These are phyloP conservation scores for Coptodon rendalli DNA, from an alignment of 2,113 vertebrate genomes.

Conservation along the genomic window DNA sequence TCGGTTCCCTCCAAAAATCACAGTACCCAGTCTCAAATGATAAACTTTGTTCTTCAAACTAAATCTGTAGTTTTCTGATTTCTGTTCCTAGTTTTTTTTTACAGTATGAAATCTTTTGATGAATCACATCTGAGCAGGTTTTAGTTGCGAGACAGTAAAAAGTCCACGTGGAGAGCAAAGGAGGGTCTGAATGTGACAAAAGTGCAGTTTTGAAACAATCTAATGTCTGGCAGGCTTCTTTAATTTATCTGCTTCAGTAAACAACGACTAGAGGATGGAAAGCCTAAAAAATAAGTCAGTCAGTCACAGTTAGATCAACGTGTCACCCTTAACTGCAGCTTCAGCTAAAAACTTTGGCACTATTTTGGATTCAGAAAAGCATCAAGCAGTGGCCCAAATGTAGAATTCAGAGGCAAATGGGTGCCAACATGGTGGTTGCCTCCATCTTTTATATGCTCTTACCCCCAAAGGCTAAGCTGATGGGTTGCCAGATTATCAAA, in stretches of 20 bases:
- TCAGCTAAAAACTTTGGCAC: not conserved
- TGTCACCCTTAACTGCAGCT: not conserved
- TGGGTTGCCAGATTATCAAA: not conserved
- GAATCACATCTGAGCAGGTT: not conserved
- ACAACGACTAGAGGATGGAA: not conserved
- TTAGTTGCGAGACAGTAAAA: not conserved
- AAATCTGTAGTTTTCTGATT: not conserved
- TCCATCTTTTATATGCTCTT: not conserved
- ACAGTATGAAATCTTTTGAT: not conserved
- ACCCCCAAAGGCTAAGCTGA: not conserved
- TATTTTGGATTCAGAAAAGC: not conserved
- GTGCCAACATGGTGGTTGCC: not conserved
- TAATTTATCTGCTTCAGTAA: not conserved
- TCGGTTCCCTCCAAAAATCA: not conserved
- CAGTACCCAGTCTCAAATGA: not conserved
- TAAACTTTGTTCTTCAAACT: not conserved
- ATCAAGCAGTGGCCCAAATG: not conserved
- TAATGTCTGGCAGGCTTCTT: not conserved
- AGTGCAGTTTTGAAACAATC: not conserved
- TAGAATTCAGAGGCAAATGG: not conserved
- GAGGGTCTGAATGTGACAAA: not conserved
- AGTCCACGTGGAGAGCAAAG: rapidly evolving
- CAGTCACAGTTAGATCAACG: not conserved
- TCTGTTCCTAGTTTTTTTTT: not conserved
- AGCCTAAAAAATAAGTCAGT: not conserved